phyloP scores from a whole-genome alignment of 2,113 vertebrate species.

The Callocephalon fimbriatum region DNA sequence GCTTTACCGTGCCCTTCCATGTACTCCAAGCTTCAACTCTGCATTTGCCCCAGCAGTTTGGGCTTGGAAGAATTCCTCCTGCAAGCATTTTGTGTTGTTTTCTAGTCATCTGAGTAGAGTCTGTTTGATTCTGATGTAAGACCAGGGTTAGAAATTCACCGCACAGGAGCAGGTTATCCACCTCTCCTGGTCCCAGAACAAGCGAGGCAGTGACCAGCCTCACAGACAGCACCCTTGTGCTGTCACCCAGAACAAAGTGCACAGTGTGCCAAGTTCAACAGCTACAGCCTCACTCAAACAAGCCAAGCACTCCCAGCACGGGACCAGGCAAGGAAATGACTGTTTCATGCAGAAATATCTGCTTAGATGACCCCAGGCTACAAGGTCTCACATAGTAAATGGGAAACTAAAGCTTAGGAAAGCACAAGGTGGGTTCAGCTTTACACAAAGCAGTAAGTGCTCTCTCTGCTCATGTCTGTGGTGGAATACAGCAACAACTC shows the following conservation, averaged over 20 bases:
- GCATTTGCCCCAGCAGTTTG: neutral
- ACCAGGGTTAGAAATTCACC: neutral
- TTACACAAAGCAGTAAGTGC: neutral
- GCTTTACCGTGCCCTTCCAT: neutral
- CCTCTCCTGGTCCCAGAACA: neutral
- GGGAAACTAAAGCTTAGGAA: neutral
- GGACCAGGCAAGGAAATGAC: neutral
- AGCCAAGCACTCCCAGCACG: neutral
- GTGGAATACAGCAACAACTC: neutral
- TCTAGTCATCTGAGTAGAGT: neutral
- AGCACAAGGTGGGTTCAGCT: neutral
- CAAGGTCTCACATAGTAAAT: neutral
- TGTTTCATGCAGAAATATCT: neutral
- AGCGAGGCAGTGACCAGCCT: neutral
- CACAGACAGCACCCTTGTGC: neutral
- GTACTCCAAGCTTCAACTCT: neutral
- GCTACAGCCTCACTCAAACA: neutral
- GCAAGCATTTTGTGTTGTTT: neutral
- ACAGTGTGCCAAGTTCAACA: accelerated
- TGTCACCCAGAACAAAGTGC: neutral
- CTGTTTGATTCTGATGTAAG: neutral
- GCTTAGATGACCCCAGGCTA: neutral
- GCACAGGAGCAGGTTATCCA: neutral
- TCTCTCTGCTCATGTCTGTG: neutral
- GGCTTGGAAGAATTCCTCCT: neutral